Evolutionary conservation across 53 echinoderm and acorn worm species (phyloP), one percentile per base, ranked within the genome.

Genomic region (Temnopleurus reevesii): DNA sequence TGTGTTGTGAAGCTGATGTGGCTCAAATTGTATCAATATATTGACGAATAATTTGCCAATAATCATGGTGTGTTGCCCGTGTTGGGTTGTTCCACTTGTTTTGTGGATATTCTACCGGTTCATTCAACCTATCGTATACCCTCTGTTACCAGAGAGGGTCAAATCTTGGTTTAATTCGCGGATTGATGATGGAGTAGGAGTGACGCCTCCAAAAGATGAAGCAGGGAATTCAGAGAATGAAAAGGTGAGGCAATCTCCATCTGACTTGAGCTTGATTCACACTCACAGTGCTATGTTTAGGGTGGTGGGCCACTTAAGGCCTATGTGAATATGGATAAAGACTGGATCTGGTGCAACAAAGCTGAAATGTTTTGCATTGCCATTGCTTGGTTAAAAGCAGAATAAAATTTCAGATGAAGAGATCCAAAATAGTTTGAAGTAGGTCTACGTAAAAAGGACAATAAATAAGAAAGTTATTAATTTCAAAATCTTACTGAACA

Each of bases 51-150:
- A 1, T 71, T 71, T 41, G 3, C 23, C 49, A 28, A 27, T 13
- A 79, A 79, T 24, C 59, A 97, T 97, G 97, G 95, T 97, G 45
- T 97, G 97, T 76, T 26, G 95, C 41, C 92, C 95, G 2, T 97
- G 97, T 54, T 94, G 94, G 41, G 94, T 97, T 12, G 90, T 95
- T 41, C 98, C 98, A 28, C 64, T 93, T 24, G 89, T 97, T 28
- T 80, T 97, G 66, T 97, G 98, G 98, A 77, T 97, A 45, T 95
- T 94, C 44, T 91, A 94, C 66, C 89, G 94, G 34, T 94, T 94
- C 77, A 90, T 97, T n/a, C 98, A 94, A 65, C 98, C 95, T 13
- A 86, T 91, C 51, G 57, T 97, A 1, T 63, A 95, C 81, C 97
- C 97, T 1, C 87, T 93, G 45, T 83, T 97, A 77, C 97, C 97